Evolutionary conservation across 2,113 vertebrate genomes (phyloP).

Genomic region (Dipodomys merriami): DNA sequence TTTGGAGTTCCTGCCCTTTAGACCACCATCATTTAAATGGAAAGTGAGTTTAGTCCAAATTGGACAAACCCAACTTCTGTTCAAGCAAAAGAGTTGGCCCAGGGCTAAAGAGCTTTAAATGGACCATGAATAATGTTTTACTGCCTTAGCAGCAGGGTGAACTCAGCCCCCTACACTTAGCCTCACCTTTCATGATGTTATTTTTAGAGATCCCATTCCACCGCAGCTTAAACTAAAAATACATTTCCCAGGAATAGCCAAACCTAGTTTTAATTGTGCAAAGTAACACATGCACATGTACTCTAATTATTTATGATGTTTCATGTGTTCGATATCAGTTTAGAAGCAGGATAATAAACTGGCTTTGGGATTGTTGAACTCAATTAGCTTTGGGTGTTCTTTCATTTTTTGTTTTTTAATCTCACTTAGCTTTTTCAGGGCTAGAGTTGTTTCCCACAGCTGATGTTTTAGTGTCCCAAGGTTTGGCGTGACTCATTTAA

Average conservation of each 20-base stretch:
- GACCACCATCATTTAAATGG: conserved; percentile 53
- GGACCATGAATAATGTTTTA: conserved; percentile 66
- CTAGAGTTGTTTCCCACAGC: background rate
- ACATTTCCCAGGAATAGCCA: conserved; percentile 67
- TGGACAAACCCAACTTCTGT: conserved; percentile 62
- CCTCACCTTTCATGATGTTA: conserved; percentile 75
- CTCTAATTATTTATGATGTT: conserved; percentile 57
- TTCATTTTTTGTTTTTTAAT: background rate
- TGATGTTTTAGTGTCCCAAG: background rate
- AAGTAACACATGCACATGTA: background rate
- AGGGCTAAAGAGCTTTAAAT: conserved; percentile 41
- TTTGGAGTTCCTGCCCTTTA: background rate
- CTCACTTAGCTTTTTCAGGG: background rate
- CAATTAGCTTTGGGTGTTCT: background rate
- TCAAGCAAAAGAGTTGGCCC: conserved; percentile 56
- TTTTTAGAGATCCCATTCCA: conserved; percentile 76
- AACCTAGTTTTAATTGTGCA: conserved; percentile 55
- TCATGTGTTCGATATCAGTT: background rate
- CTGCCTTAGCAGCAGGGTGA: conserved; percentile 45
- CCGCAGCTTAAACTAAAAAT: conserved; percentile 79
- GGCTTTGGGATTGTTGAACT: background rate
- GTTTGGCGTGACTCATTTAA: background rate
- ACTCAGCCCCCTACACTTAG: conserved; percentile 62
- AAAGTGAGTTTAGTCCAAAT: conserved; percentile 61
- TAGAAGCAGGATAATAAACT: background rate